Base-by-base conservation (phyloP, 2,888 invertebrate species). In the Lochmaea capreae region DNA sequence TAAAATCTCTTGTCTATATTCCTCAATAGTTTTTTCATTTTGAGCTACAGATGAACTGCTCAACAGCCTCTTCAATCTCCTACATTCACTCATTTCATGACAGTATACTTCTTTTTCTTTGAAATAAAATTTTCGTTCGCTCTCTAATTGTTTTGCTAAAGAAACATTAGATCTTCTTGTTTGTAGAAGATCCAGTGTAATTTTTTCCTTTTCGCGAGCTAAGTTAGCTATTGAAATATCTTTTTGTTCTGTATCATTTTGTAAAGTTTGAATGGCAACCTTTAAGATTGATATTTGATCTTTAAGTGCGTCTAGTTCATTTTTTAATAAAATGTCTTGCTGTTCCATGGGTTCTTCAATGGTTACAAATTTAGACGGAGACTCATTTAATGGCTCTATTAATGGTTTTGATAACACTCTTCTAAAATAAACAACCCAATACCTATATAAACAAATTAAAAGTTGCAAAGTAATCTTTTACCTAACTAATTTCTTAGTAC, bases 41-140 rank as follows among this genome's bases (percentile, higher is more conserved):
- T 73, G 69, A 11, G 46, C 70, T 33, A 74, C 80, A 12, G 82
- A 77, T 10, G 79, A 72, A 67, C 71, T 81, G 68, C 83, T 84
- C 73, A 82, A 73, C 18, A 82, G 83, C 70, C 79, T 79, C 74
- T 83, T 85, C 52, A 85, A 76, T 78, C 85, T 84, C 72, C 86
- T 86, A 70, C 80, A 85, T 72, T 84, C 86, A 78, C 86, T 88
- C 86, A 87, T 87, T 83, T 90, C 89, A 65, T 88, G 86, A 73
- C 89, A 86, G 73, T 89, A 89, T 73, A 87, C 85, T 77, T 90
- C 88, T 79, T 90, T 90, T 81, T 90, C 90, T 80, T 89, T 88
- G 76, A 87, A 88, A 82, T 90, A 89, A 80, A 88, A 89, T 73
- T 87, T 87, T 81, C 90, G 87, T 84, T 90, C 90, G 77, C 90